Percentiles rank a stretch among this genome's conserved stretches.
These are phyloP conservation scores for Tauraco hartlaubi DNA, from an alignment of 2,797 vertebrate genomes.

Conservation along the genomic window DNA sequence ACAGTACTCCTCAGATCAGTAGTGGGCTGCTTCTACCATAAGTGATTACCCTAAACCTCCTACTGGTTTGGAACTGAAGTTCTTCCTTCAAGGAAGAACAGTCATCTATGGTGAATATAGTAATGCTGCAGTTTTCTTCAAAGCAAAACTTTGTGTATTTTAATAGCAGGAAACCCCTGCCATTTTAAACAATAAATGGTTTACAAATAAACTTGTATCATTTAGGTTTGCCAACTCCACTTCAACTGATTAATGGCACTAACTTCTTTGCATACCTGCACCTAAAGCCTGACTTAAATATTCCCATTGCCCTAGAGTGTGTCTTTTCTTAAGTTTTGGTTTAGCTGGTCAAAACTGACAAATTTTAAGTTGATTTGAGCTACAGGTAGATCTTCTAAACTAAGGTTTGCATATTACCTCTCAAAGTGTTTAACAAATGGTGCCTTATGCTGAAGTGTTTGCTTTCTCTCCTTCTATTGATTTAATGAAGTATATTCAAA, in stretches of 20 bases:
- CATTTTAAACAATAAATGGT: background rate
- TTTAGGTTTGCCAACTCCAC: background rate
- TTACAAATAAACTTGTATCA: background rate
- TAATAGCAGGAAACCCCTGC: background rate
- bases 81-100: background rate
- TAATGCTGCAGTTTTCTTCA: background rate
- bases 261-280: background rate
- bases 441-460: background rate
- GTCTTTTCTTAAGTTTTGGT: background rate
- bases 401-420: background rate
- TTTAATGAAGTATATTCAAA: background rate
- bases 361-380: background rate
- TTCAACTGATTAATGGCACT: background rate
- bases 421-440: background rate
- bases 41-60: background rate
- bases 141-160: background rate
- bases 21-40: background rate
- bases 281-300: background rate
- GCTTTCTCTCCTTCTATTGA: background rate
- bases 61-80: background rate
- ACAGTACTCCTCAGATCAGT: background rate
- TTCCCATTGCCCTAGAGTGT: background rate
- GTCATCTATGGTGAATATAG: background rate
- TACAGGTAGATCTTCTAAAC: background rate
- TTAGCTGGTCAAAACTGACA: background rate